A percentile compares a stretch with the other conserved stretches of the same genome.
Evolutionary conservation across 2,113 vertebrate genomes (phyloP).

Genomic region (Alligator sinensis): DNA sequence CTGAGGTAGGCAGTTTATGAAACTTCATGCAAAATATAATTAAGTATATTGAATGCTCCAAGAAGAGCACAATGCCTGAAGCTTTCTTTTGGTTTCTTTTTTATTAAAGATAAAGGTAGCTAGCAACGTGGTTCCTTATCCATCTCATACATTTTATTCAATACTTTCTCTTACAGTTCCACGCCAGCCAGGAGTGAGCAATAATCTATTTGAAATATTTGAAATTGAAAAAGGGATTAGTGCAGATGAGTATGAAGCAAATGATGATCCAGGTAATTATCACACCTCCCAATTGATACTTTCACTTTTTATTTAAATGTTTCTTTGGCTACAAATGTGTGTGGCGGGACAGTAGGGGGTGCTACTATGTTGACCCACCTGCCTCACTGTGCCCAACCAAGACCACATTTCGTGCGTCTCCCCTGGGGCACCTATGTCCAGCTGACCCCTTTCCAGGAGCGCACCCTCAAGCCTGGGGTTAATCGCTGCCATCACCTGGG

Average conservation of each 20-base stretch:
- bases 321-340: not conserved
- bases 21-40: conserved; percentile 15
- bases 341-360: too few species aligned
- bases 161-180: conserved; percentile 84
- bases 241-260: conserved; percentile 86
- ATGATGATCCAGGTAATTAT: conserved; percentile 91
- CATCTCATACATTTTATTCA: not conserved
- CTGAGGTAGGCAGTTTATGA: not conserved
- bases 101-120: conserved; percentile 25
- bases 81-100: not conserved
- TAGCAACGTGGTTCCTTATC: not conserved
- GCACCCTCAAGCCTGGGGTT: too few species aligned
- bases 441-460: too few species aligned
- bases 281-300: not conserved
- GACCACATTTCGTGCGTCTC: too few species aligned
- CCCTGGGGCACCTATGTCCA: too few species aligned
- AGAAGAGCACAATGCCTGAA: not conserved
- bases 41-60: conserved; percentile 18
- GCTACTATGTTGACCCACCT: too few species aligned
- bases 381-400: too few species aligned
- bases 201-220: conserved; percentile 87
- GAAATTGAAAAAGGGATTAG: conserved; percentile 95
- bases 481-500: too few species aligned
- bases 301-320: not conserved
- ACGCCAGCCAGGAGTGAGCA: conserved; percentile 87